A percentile compares a stretch with the other conserved stretches of the same genome.
phyloP scores from a whole-genome alignment of 2,888 invertebrate genomes.

The Myopa tessellatipennis region DNA sequence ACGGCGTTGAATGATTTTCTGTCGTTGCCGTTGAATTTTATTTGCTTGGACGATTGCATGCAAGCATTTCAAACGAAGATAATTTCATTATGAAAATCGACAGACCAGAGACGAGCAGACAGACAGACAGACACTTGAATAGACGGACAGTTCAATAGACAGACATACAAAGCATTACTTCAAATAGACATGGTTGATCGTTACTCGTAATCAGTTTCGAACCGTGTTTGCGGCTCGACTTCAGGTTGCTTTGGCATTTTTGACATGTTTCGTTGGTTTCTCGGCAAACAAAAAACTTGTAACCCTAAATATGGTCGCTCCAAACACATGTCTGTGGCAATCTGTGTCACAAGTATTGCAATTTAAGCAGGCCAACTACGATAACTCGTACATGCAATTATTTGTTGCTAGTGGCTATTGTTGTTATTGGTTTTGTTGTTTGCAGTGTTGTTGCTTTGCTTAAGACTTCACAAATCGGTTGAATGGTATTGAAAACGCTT shows the following conservation, averaged over 20 bases:
- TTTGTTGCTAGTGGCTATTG: background rate
- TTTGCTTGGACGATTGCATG: background rate
- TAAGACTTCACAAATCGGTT: background rate
- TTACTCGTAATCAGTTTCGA: background rate
- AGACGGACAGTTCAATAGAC: background rate
- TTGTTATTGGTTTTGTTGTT: background rate
- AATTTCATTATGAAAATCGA: conserved; percentile 7
- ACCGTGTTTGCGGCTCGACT: background rate
- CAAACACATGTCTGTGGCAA: background rate
- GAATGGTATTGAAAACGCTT: conserved; percentile 1
- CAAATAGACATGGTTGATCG: background rate
- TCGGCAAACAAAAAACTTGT: background rate
- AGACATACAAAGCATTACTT: background rate
- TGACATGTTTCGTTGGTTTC: conserved; percentile 9
- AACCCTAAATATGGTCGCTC: background rate
- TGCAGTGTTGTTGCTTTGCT: background rate
- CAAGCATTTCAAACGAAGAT: conserved; percentile 1
- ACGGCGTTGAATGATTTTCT: background rate
- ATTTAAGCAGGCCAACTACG: background rate
- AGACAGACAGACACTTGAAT: background rate
- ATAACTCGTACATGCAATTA: conserved; percentile 22
- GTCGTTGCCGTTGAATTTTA: background rate
- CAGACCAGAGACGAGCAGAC: background rate
- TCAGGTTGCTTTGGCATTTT: conserved; percentile 14
- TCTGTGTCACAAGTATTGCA: conserved; percentile 7